Base-by-base conservation (phyloP, 2,797 vertebrate species). In the Pitangus sulphuratus region DNA sequence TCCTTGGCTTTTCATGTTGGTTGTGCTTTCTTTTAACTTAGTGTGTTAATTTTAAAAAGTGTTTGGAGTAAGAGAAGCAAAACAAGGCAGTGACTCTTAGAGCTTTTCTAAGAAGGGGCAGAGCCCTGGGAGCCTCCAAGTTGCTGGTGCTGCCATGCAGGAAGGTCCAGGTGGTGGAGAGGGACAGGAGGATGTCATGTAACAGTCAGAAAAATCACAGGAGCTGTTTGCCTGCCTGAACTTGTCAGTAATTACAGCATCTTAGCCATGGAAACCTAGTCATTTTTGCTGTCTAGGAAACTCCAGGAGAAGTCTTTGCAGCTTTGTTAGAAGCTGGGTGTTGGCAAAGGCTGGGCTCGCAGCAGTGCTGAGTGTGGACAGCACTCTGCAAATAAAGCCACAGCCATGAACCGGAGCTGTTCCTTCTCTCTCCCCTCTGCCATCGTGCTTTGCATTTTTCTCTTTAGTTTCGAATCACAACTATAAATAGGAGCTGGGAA, bases 401-500 rank as follows among this genome's bases (percentile, higher is more conserved):
- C 71, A 66, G 68, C 50, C 70, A 17, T 8, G 15, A 58, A 8
- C 48, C 17, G 3, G 68, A 40, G 53, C 81, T 31, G 5, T 62
- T 77, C 42, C 16, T 5, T 35, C 8, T 39, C 18, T 39, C 58
- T 62, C 75, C 37, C 31, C 18, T 48, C 85, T 93, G 91, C 68
- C 89, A 33, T 5, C 17, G 10, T 25, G 31, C 57, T 68, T 84
- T 87, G 71, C 53, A 57, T 94, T 84, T 93, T 94, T 91, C 54
- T 76, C 45, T 65, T 64, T 21, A 61, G 75, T 85, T 94, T 87
- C 57, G 31, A 93, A 83, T 64, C 35, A 71, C 35, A 93, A 26
- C 75, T 91, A 89, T 95, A 94, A 95, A 87, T 85, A 94, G 84
- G 53, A 85, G n/a, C 71, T 95, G 71, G 78, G 79, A 94, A 76